Conservation (phyloP, 2,888 invertebrate genomes). For the Maniola hyperantus region DNA sequence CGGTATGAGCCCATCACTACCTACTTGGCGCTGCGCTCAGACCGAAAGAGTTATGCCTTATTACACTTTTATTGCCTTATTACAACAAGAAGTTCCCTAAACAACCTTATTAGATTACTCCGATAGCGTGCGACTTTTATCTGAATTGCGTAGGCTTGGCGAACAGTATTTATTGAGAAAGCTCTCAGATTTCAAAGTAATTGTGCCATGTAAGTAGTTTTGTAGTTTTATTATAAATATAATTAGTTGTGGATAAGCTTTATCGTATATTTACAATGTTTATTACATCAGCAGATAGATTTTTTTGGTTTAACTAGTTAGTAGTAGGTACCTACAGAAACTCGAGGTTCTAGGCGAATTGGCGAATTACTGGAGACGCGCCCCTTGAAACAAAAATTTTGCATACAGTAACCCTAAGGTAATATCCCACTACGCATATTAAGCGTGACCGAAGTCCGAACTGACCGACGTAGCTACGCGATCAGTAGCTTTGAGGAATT, state of each 20-base stretch:
- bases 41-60: slow-evolving; percentile 50
- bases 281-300: neutral
- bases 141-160: slow-evolving; percentile 37
- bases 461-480: no score
- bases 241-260: slow-evolving; percentile 16
- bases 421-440: no score
- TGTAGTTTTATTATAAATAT: slow-evolving; percentile 12
- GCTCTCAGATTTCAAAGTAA: slow-evolving; percentile 25
- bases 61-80: slow-evolving; percentile 52
- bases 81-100: slow-evolving; percentile 40
- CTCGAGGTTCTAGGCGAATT: no score
- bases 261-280: slow-evolving; percentile 2
- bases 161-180: slow-evolving; percentile 28
- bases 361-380: no score
- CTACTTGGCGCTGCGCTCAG: slow-evolving; percentile 50
- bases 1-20: slow-evolving; percentile 48
- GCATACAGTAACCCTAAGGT: no score
- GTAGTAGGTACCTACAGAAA: no score
- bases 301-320: neutral
- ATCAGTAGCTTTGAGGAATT: no score
- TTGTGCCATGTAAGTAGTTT: slow-evolving; percentile 12
- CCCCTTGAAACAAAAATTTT: no score
- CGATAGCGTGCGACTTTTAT: slow-evolving; percentile 36
- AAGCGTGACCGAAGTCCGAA: no score
- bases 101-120: slow-evolving; percentile 40